These are phyloP conservation scores for Sylvilagus bachmani DNA, from an alignment of 2,113 vertebrate genomes.

Conservation along the genomic window DNA sequence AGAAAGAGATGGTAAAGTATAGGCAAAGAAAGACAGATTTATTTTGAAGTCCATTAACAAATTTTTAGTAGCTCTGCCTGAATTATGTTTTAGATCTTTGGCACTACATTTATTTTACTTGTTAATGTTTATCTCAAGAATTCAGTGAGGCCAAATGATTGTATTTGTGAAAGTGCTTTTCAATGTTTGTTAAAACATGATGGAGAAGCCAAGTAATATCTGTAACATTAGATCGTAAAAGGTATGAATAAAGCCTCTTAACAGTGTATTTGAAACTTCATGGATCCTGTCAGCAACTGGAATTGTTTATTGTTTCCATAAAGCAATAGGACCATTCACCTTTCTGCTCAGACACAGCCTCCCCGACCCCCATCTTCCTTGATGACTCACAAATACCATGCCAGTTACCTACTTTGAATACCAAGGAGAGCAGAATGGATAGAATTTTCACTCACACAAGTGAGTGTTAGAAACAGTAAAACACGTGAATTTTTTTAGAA, in stretches of 20 bases:
- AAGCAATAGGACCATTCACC: background rate
- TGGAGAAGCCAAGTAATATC: constrained; percentile 10
- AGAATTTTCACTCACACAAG: constrained; percentile 51
- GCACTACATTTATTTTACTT: background rate
- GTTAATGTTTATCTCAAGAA: constrained; percentile 40
- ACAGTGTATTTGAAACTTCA: constrained; percentile 28
- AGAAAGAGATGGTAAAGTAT: background rate
- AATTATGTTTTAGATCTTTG: constrained; percentile 19
- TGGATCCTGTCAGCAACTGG: background rate
- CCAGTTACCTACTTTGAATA: background rate
- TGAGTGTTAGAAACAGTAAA: constrained; percentile 25
- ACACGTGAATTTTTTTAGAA: background rate
- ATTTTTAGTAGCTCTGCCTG: background rate
- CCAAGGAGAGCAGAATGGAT: constrained; percentile 7
- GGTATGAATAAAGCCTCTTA: constrained; percentile 25
- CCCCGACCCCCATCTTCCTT: no score
- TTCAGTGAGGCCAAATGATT: background rate
- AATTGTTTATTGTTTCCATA: constrained; percentile 35
- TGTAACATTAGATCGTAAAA: constrained; percentile 13
- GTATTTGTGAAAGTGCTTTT: constrained; percentile 45
- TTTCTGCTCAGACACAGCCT: background rate
- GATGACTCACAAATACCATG: background rate
- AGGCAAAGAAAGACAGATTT: constrained; percentile 32
- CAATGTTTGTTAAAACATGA: constrained; percentile 3
- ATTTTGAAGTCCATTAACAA: background rate